Conservation (phyloP, 2,113 vertebrate species). For the Toxotes chatareus region DNA sequence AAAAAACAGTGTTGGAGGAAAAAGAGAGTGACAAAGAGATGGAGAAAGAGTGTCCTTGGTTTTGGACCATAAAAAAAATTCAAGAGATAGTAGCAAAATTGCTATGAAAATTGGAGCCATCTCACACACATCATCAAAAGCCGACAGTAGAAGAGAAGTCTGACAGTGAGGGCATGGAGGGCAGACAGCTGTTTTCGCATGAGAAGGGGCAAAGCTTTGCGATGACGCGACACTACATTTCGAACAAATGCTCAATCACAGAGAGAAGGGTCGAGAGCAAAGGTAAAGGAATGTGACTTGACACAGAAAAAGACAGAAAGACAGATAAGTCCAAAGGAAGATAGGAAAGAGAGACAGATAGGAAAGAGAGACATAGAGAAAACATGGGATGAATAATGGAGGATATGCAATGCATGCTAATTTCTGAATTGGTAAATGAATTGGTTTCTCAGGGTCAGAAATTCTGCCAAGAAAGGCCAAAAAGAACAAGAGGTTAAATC, state of each 20-base stretch:
- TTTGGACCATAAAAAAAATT: neutral
- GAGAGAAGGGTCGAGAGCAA: neutral
- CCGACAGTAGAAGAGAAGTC: conserved; percentile 3
- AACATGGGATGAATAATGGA: neutral
- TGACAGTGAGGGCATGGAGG: neutral
- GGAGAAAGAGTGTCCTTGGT: neutral
- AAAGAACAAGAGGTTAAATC: neutral
- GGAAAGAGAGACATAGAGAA: neutral
- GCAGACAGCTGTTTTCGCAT: neutral
- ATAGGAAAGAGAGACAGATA: neutral
- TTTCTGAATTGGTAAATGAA: neutral
- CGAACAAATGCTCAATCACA: neutral
- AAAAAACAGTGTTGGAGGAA: neutral
- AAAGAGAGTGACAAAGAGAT: neutral
- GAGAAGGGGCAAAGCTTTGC: neutral
- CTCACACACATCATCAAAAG: neutral
- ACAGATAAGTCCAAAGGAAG: neutral
- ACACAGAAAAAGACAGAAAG: neutral
- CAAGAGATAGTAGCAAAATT: neutral
- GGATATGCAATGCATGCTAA: neutral
- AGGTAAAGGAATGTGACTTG: neutral
- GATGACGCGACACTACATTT: neutral
- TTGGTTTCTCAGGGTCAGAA: neutral
- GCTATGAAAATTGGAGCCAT: neutral
- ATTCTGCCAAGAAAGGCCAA: neutral